Conservation (phyloP, 2,888 invertebrate genomes). For the Cheilosia urbana region DNA sequence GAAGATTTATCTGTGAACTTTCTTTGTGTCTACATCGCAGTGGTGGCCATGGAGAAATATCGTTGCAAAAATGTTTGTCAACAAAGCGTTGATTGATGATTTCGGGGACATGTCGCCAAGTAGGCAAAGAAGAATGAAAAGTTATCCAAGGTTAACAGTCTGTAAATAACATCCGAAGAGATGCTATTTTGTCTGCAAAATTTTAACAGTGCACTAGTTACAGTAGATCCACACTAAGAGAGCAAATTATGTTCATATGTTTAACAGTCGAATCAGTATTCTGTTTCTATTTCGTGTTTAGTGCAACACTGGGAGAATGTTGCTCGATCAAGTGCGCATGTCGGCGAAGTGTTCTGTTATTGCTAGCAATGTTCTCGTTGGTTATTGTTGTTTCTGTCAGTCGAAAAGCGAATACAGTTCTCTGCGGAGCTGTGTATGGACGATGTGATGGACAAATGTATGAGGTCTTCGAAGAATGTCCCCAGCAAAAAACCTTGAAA, state of each 20-base stretch:
- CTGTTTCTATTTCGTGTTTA: neutral
- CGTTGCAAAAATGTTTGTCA: constrained; percentile 62
- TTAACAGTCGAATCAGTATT: neutral
- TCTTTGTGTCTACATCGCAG: constrained; percentile 62
- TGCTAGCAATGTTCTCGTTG: neutral
- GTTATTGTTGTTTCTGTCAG: constrained; percentile 15
- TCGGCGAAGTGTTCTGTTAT: neutral
- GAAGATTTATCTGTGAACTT: constrained; percentile 70
- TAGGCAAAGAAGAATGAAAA: neutral
- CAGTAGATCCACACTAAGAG: constrained; percentile 1
- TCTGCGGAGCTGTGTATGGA: neutral
- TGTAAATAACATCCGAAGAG: constrained; percentile 28
- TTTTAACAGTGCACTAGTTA: neutral
- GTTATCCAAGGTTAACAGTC: neutral
- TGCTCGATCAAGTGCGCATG: constrained; percentile 33
- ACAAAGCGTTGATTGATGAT: constrained; percentile 70
- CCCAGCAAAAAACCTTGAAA: neutral
- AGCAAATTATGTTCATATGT: neutral
- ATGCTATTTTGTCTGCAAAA: constrained; percentile 1
- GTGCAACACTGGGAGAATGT: constrained; percentile 14
- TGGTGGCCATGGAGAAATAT: constrained; percentile 38
- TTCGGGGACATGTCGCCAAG: constrained; percentile 51
- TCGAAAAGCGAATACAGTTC: constrained; percentile 15
- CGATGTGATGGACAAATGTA: neutral
- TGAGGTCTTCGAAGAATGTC: neutral